Conservation (phyloP, 2,888 invertebrate genomes). For the Nysson spinosus region DNA sequence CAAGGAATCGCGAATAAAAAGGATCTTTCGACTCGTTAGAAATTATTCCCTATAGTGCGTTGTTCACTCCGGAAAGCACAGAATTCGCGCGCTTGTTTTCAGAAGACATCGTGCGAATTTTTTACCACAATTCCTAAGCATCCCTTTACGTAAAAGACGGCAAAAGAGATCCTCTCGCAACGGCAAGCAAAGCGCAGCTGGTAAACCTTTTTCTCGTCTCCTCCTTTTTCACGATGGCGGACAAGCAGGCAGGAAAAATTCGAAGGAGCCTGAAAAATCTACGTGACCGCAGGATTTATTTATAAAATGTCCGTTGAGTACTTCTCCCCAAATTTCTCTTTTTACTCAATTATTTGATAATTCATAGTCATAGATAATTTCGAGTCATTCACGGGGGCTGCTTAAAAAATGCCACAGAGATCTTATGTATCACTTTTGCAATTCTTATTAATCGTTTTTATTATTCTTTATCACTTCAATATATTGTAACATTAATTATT, state of each 20-base stretch:
- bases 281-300: constrained; percentile 19
- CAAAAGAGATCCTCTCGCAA: constrained; percentile 25
- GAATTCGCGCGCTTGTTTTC: too few relatives aligned
- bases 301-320: not conserved
- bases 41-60: too few relatives aligned
- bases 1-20: too few relatives aligned
- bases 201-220: not conserved
- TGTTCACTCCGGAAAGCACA: too few relatives aligned
- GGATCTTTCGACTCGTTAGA: too few relatives aligned
- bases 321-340: constrained; percentile 7
- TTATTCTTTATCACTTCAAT: too few relatives aligned
- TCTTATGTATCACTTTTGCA: too few relatives aligned
- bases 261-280: constrained; percentile 4
- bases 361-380: not conserved
- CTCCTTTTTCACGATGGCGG: not conserved
- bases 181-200: constrained; percentile 8
- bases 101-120: too few relatives aligned
- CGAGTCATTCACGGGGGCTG: too few relatives aligned
- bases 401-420: too few relatives aligned
- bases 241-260: not conserved
- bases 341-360: constrained; percentile 12
- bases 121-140: not conserved
- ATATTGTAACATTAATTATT: too few relatives aligned
- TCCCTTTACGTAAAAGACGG: not conserved
- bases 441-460: too few relatives aligned